Conservation (phyloP, 2,888 invertebrate species). For the Nematopogon swammerdamellus region DNA sequence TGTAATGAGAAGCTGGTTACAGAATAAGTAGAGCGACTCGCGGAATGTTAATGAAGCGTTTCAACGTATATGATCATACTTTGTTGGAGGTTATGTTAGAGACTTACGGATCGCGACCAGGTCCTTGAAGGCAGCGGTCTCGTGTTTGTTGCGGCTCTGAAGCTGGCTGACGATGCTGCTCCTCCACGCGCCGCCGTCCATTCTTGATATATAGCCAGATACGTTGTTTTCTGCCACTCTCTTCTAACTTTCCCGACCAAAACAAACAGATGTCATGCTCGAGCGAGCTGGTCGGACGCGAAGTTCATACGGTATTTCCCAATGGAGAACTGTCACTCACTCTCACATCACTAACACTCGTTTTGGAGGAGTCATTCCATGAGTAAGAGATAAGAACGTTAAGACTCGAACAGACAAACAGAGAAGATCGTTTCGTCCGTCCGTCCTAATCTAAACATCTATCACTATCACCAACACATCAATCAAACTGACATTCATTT, state of each 20-base stretch:
- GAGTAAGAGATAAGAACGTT: no score
- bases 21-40: neutral
- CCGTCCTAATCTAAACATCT: no score
- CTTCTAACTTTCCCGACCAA: constrained; percentile 19
- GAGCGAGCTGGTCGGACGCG: neutral
- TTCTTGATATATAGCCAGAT: constrained; percentile 23
- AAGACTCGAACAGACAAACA: no score
- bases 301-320: no score
- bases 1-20: neutral
- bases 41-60: neutral
- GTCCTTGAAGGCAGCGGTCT: constrained; percentile 74
- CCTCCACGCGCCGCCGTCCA: constrained; percentile 63
- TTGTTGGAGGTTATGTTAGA: constrained; percentile 26
- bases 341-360: no score
- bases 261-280: constrained; percentile 43
- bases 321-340: no score
- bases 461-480: no score
- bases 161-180: constrained; percentile 66
- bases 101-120: constrained; percentile 79
- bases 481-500: no score
- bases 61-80: no score
- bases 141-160: constrained; percentile 69
- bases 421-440: no score
- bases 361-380: no score
- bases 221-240: constrained; percentile 11